Evolutionary conservation across 2,888 invertebrate genomes (phyloP).

Genomic region (Neoascia interrupta): DNA sequence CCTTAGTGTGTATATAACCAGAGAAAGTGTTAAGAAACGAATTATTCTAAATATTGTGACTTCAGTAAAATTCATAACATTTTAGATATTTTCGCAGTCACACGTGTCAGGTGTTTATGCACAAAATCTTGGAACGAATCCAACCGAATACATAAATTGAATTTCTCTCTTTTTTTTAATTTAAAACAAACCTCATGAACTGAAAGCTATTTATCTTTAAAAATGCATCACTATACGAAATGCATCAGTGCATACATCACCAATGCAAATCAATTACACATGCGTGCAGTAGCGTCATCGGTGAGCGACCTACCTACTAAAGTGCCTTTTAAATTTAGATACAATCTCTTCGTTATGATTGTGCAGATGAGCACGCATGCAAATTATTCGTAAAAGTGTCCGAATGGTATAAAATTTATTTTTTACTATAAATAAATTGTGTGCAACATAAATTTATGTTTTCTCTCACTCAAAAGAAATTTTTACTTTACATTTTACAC

Average conservation of each 20-base stretch:
- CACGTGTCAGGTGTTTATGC: slow-evolving; percentile 6
- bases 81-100: not conserved
- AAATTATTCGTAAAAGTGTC: slow-evolving; percentile 43
- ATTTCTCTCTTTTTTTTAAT: not conserved
- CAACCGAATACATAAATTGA: not conserved
- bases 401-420: slow-evolving; percentile 18
- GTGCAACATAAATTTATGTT: too few relatives aligned
- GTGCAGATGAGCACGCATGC: slow-evolving; percentile 54
- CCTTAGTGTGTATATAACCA: too few relatives aligned
- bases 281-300: slow-evolving; percentile 61
- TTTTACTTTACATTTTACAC: too few relatives aligned
- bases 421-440: slow-evolving; percentile 15
- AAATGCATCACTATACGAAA: slow-evolving; percentile 7
- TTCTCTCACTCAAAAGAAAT: too few relatives aligned
- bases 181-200: not conserved
- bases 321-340: slow-evolving; percentile 51
- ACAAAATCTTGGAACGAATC: slow-evolving; percentile 4
- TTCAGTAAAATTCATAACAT: not conserved
- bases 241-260: not conserved
- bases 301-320: slow-evolving; percentile 61
- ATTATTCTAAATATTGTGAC: slow-evolving; percentile 11
- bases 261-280: slow-evolving; percentile 22
- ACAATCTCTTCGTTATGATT: slow-evolving; percentile 38
- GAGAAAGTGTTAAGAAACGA: too few relatives aligned
- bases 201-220: not conserved